A percentile compares a stretch with the other conserved stretches of the same genome.
Conservation (phyloP, 2,888 invertebrate genomes). For the Hypsopygia costalis region DNA sequence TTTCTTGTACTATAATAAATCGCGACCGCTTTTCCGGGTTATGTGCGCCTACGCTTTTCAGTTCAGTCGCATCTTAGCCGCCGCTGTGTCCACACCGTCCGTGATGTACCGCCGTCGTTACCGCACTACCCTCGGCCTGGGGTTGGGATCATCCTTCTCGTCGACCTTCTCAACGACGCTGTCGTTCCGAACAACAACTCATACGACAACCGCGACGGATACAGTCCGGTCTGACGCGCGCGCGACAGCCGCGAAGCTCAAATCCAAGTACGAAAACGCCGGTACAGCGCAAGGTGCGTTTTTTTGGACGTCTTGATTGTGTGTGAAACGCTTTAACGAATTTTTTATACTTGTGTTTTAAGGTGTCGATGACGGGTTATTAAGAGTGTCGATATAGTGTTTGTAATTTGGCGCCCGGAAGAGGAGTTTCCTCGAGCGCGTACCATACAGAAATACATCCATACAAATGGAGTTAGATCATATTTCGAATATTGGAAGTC, state of each 20-base stretch:
- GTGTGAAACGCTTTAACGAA: conserved; percentile 9
- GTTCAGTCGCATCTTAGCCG: conserved; percentile 53
- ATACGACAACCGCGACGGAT: conserved; percentile 43
- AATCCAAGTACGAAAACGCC: conserved; percentile 71
- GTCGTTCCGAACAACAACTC: conserved; percentile 59
- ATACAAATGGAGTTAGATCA: too few species aligned
- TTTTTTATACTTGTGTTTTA: too few species aligned
- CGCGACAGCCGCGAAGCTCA: conserved; percentile 72
- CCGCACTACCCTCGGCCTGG: conserved; percentile 69
- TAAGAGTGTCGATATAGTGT: too few species aligned
- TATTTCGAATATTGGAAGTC: too few species aligned
- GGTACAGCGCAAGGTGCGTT: conserved; percentile 74
- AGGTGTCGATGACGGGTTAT: too few species aligned
- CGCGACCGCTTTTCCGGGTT: conserved; percentile 65
- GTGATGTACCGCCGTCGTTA: conserved; percentile 72
- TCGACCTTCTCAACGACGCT: conserved; percentile 59
- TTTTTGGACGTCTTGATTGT: conserved; percentile 21
- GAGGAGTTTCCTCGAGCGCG: too few species aligned
- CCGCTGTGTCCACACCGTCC: conserved; percentile 38
- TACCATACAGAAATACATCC: too few species aligned
- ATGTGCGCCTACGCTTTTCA: conserved; percentile 49
- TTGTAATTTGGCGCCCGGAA: too few species aligned
- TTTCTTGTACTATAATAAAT: conserved; percentile 65
- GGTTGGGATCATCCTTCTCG: conserved; percentile 66
- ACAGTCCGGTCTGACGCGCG: conserved; percentile 67